phyloP scores from a whole-genome alignment of 2,797 vertebrate genomes.

The Anguilla anguilla region DNA sequence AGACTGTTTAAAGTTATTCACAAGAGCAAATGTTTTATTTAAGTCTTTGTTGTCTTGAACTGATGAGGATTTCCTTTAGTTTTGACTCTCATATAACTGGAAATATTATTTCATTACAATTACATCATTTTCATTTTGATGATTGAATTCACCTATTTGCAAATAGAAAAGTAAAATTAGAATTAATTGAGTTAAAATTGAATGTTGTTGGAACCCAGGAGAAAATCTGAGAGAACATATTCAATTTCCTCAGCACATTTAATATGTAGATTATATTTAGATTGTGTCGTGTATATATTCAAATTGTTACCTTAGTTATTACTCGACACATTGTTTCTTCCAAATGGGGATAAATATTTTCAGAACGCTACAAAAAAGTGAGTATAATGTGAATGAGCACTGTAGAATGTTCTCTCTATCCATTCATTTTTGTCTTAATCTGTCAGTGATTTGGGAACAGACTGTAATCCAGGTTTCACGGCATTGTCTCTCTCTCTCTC shows the following conservation, averaged over 20 bases:
- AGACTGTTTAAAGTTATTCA: background rate
- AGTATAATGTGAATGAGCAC: background rate
- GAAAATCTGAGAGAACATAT: background rate
- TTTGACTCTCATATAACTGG: background rate
- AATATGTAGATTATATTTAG: too few relatives aligned
- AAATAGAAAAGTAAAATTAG: background rate
- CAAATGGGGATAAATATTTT: background rate
- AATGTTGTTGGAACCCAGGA: background rate
- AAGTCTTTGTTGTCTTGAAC: background rate
- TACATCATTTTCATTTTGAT: too few relatives aligned
- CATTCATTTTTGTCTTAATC: conserved; percentile 70
- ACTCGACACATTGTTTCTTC: background rate
- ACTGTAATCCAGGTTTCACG: conserved; percentile 73
- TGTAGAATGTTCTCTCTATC: conserved; percentile 29
- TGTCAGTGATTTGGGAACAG: conserved; percentile 73
- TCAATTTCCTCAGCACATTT: background rate
- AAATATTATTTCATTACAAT: background rate
- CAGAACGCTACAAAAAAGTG: too few relatives aligned
- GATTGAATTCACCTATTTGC: background rate
- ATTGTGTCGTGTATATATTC: background rate
- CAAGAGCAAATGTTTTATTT: background rate
- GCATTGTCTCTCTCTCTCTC: conserved; percentile 41
- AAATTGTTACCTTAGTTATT: background rate
- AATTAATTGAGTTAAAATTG: background rate
- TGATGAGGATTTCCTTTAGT: background rate